These are phyloP conservation scores for Thera britannica DNA, from an alignment of 2,888 invertebrate genomes.

Conservation along the genomic window DNA sequence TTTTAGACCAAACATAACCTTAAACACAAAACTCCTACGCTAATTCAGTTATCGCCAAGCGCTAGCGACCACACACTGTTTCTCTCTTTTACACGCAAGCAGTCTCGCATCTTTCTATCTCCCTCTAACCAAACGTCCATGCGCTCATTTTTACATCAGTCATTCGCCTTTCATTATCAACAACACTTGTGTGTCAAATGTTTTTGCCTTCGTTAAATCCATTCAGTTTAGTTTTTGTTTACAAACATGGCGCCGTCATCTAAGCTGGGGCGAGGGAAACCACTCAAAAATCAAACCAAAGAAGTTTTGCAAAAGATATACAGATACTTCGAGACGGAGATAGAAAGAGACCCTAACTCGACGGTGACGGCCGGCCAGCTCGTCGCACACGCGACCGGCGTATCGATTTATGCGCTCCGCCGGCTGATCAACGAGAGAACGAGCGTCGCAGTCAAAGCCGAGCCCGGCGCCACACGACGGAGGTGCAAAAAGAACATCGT, in stretches of 20 bases:
- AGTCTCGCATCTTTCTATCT: constrained; percentile 32
- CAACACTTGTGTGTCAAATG: constrained; percentile 50
- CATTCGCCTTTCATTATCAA: constrained; percentile 52
- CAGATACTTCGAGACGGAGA: constrained; percentile 51
- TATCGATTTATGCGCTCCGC: constrained; percentile 50
- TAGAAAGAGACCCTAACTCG: constrained; percentile 50
- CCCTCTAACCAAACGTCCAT: constrained; percentile 31
- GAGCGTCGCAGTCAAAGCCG: constrained; percentile 41
- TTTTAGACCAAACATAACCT: constrained; percentile 35
- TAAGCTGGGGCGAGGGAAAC: constrained; percentile 50
- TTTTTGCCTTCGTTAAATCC: constrained; percentile 38
- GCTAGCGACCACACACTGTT: constrained; percentile 23
- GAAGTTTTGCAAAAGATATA: constrained; percentile 51
- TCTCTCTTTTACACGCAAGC: constrained; percentile 36
- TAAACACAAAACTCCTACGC: constrained; percentile 36
- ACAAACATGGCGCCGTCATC: constrained; percentile 50
- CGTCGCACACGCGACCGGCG: constrained; percentile 52
- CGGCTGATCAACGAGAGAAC: constrained; percentile 45
- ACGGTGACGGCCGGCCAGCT: constrained; percentile 51
- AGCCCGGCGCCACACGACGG: constrained; percentile 39
- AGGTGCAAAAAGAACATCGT: constrained; percentile 46
- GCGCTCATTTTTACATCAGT: constrained; percentile 45
- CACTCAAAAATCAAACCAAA: constrained; percentile 52
- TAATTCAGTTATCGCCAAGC: constrained; percentile 29
- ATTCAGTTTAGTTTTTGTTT: constrained; percentile 40